Base-by-base conservation (phyloP, 2,888 invertebrate genomes). In the Drosophila kuntzei region DNA sequence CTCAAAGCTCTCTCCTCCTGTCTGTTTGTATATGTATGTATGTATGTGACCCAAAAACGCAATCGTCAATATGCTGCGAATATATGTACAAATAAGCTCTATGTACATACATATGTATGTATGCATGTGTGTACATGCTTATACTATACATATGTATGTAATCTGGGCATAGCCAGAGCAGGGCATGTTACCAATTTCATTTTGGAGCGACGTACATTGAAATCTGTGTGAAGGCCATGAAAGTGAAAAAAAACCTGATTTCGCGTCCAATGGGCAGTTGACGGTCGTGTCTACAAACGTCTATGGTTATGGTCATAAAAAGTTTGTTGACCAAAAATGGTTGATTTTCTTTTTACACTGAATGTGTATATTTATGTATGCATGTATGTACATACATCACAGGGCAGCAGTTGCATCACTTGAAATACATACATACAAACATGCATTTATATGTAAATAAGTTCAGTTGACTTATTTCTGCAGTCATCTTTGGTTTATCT, bases 221-320 rank as follows among this genome's bases (percentile, higher is more conserved):
- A 81, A 85, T 88, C 83, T 85, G 85, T 85, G 85, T 85, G 85
- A 85, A 85, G 85, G 85, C 85, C 85, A 89, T 75, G 89, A 89
- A 85, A 85, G 88, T 88, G 84, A 78, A 87, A 85, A 63, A 59
- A 76, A 74, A 78, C 79, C 57, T 73, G 75, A 74, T 75, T 78
- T 73, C 27, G 51, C 46, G 50, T 47, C 66, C 73, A 61, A 36
- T 44, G 60, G 60, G 44, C 63, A 58, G 44, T 34, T 32, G 43
- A 20, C 50, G 34, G 37, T 7, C 44, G 43, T 22, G 43, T 43
- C 44, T 14, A 44, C 46, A 27, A 37, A 57, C 44, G 39, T 29
- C 61, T 36, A 53, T 61, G 29, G 61, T 44, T 78, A 46, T 63
- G 75, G 51, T 74, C 59, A 69, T 79, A 87, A 89, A 89, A 57